phyloP scores from a whole-genome alignment of 2,797 vertebrate species.

The Alectoris magna region DNA sequence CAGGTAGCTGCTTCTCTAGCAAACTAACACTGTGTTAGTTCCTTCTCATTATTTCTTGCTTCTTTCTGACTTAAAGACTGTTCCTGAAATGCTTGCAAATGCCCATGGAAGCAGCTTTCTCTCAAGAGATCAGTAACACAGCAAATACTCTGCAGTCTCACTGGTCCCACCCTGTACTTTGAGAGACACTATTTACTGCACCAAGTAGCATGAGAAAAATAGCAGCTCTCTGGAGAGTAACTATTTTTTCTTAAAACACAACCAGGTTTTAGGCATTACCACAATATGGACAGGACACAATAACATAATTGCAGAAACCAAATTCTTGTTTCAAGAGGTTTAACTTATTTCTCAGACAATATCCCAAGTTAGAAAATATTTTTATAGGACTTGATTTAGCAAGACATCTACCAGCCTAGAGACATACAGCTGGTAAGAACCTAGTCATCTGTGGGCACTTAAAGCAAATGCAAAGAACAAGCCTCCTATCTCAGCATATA shows the following conservation, averaged over 20 bases:
- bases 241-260: neutral
- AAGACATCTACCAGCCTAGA: neutral
- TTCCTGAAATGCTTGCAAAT: neutral
- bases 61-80: neutral
- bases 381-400: neutral
- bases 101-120: neutral
- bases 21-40: neutral
- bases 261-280: neutral
- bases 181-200: neutral
- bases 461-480: neutral
- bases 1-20: neutral
- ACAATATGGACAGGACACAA: neutral
- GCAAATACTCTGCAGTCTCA: neutral
- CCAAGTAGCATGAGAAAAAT: neutral
- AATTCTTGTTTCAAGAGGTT: neutral
- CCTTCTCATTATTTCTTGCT: neutral
- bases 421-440: neutral
- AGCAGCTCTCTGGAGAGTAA: neutral
- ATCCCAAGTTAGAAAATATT: neutral
- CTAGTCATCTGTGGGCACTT: neutral
- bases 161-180: neutral
- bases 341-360: neutral
- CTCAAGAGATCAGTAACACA: fast-evolving
- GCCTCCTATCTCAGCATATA: neutral
- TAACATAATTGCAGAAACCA: neutral